Evolutionary conservation across 2,113 vertebrate species (phyloP).

Genomic region (Lichenostomus cassidix): DNA sequence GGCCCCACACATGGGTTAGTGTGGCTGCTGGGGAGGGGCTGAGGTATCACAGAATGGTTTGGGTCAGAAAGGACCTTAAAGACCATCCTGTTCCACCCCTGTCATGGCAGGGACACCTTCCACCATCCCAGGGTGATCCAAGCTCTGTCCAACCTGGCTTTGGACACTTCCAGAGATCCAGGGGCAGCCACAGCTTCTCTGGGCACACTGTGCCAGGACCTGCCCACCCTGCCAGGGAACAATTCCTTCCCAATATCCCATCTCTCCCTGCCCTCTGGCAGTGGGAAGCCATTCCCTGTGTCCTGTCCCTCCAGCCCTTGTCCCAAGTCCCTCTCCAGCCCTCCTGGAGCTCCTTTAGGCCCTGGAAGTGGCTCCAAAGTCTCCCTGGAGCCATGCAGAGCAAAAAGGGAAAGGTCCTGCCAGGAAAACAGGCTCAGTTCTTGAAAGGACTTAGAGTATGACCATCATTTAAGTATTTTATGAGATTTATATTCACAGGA

Average conservation of each 20-base stretch:
- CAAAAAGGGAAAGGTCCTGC: not conserved
- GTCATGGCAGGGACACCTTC: not conserved
- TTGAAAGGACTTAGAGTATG: not conserved
- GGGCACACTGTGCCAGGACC: not conserved
- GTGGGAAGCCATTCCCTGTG: not conserved
- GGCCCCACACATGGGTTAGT: not conserved
- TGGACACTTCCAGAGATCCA: not conserved
- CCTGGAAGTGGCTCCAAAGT: not conserved
- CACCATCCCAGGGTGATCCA: rapidly evolving
- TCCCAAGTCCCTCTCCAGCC: not conserved
- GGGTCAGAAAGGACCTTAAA: not conserved
- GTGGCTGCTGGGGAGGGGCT: not conserved
- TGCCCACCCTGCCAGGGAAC: not conserved
- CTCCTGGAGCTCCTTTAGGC: not conserved
- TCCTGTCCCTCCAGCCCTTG: not conserved
- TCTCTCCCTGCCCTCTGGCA: not conserved
- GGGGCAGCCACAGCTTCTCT: not conserved
- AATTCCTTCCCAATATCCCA: not conserved
- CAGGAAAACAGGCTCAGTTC: not conserved
- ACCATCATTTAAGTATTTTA: not conserved
- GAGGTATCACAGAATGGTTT: not conserved
- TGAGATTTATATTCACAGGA: not conserved
- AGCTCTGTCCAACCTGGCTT: not conserved
- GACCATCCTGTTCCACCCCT: not conserved
- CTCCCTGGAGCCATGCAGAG: not conserved